Evolutionary conservation across 2,113 vertebrate species (phyloP).

Genomic region (Spheniscus mendiculus): DNA sequence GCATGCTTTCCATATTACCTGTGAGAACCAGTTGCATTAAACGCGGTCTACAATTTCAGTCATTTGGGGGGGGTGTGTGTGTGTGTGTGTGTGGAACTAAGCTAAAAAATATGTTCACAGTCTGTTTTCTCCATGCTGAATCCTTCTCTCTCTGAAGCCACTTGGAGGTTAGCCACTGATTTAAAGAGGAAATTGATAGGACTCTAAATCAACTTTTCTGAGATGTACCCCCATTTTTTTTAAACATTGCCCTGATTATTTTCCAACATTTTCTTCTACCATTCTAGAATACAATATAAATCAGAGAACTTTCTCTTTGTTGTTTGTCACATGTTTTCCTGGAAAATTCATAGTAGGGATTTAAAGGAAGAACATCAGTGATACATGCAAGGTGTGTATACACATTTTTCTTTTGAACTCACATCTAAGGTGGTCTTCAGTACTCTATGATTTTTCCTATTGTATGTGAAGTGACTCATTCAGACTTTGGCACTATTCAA

Average conservation of each 20-base stretch:
- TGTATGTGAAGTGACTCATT: slow-evolving; percentile 15
- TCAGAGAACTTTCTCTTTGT: slow-evolving; percentile 10
- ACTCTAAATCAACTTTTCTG: not conserved
- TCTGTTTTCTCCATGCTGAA: not conserved
- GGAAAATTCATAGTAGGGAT: slow-evolving; percentile 27
- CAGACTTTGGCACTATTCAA: slow-evolving; percentile 16
- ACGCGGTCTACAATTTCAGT: not conserved
- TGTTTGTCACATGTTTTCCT: slow-evolving; percentile 9
- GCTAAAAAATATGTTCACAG: not conserved
- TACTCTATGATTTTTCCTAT: slow-evolving; percentile 18
- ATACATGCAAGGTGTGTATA: not conserved
- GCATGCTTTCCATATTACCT: not conserved
- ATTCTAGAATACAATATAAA: not conserved
- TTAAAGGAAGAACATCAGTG: slow-evolving; percentile 36
- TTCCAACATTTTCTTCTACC: slow-evolving; percentile 1
- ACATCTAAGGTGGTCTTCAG: not conserved
- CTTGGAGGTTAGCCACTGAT: not conserved
- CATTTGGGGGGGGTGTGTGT: not conserved
- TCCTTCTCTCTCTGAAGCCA: not conserved
- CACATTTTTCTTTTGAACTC: not conserved
- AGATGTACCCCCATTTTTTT: not conserved
- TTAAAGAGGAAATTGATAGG: not conserved
- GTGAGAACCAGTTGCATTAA: not conserved
- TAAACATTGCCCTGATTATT: not conserved
- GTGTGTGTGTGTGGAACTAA: too few relatives aligned